Base-by-base conservation (phyloP, 2,113 vertebrate genomes). In the Monarcha castaneiventris region DNA sequence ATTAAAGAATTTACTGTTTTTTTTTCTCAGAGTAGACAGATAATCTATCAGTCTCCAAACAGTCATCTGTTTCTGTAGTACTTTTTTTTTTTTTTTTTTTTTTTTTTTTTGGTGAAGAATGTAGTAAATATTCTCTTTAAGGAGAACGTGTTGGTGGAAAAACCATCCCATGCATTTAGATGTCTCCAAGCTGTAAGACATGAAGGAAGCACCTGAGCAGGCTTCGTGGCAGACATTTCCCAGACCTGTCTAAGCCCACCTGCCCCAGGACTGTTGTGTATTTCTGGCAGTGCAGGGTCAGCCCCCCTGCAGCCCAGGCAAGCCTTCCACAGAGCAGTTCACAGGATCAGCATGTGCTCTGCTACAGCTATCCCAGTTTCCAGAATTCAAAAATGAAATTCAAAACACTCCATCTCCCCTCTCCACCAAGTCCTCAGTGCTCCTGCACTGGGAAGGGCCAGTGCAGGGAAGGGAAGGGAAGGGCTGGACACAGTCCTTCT, bases 251-350 rank as follows among this genome's bases (percentile, higher is more conserved):
- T 5, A 18, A 63, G 29, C 3, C 27, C 33, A 11, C 10, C 23
- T 11, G 21, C 27, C 29, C 10, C 3, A 37, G 43, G 61, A 33
- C 5, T 1, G 1, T 13, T 33, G 8, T 33, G 43, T 6, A 18
- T 37, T 10, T 6, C 9, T 5, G 21, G 78, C 23, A 64, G 61
- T 1, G 27, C 75, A 33, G 49, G 15, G 14, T 19, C 73, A 64
- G 44, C 46, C n/a, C 12, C 37, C 5, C 18, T 43, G 58, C 44
- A 52, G 68, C 4, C 10, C 13, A 2, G 0, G 4, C 5, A 17
- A 74, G 33, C 66, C 35, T 33, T 48, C 62, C 33, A 58, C 35
- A 46, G 13, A 33, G 3, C 27, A 12, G 30, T 4, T 7, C 14
- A 49, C 39, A 77, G 35, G n/a, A 51, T 10, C 56, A 30, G 84